Evolutionary conservation across 1,140 invertebrate species (phyloP), one percentile per base, ranked within the genome.

Genomic region (Drosophila oshimai): DNA sequence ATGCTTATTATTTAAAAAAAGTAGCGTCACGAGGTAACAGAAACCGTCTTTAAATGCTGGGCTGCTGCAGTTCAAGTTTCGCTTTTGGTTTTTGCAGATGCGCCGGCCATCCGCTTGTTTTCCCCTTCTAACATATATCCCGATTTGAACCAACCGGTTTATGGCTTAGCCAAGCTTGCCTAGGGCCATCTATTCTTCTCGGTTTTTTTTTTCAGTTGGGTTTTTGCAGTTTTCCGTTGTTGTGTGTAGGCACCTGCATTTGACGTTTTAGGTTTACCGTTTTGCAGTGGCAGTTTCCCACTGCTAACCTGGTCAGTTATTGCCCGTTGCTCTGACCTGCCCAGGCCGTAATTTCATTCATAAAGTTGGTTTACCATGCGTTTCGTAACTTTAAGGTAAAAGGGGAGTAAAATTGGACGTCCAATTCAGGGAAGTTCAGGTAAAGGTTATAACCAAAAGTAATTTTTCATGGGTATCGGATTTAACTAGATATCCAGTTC

Each of bases 1-100:
- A n/a, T n/a, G n/a, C n/a, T n/a, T n/a, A n/a, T n/a, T n/a, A n/a
- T n/a, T n/a, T n/a, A 34, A 42, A 57, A 54, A 31, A 22, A 54
- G 53, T 17, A 29, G 7, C 50, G 42, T 51, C 50, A 55, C 42
- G 45, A 29, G 65, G 64, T 49, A 70, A 81, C 45, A 55, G 46
- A 69, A 79, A 69, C 80, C 75, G 49, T 75, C 86, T 84, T 86
- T 86, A 75, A 84, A 84, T 86, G 80, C 51, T 57, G 67, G 51
- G 31, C 42, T 45, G 31, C 42, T 45, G 24, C 28, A 13, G 13
- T 65, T 31, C 13, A 20, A 65, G 61, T 65, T 65, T 65, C 61
- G 57, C 61, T 64, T 64, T 64, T 58, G 41, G 60, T 67, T 44
- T 84, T 62, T 74, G 74, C 74, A 84, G 79, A 84, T 84, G 79